Base-by-base conservation (phyloP, 2,888 invertebrate genomes). In the Drosophila birchii region DNA sequence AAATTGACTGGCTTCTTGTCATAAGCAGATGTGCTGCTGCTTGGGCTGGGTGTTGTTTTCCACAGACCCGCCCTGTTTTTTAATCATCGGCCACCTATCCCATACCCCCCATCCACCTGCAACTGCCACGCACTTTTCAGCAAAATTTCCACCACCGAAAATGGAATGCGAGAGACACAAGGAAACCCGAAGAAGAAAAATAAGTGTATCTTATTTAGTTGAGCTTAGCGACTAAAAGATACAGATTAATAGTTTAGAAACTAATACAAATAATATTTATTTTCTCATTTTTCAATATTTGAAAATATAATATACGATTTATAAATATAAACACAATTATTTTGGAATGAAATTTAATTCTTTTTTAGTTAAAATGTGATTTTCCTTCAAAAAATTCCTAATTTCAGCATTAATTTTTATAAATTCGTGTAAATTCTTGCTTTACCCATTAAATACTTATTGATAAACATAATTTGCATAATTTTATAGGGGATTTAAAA, bases 121-220 rank as follows among this genome's bases (percentile, higher is more conserved):
- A 45, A 49, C 36, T 18, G 26, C 69, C 69, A 59, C 68, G 68
- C 68, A 67, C 68, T 68, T 58, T 64, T 68, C 41, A 14, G 26
- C 47, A 18, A 57, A 36, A 49, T 68, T 67, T 68, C 68, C 38
- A 68, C 68, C 68, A 68, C 68, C 68, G 29, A 68, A 66, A 63
- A 64, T 23, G 36, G 58, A 53, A 39, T 43, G 43, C 59, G 49
- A 58, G 36, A 58, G 44, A 69, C 34, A 34, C 34, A 45, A 16
- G n/a, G 12, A 51, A 51, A 51, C 18, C 5, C 11, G 23, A 43
- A 29, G 36, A 51, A 12, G 34, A 29, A 62, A 62, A 51, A 36
- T 18, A 64, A 36, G 43, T 44, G 43, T 34, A 49, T 20, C 9
- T 14, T 43, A 12, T 34, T 16, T 64, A 49, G 39, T 64, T 64